Conservation (phyloP, 2,888 invertebrate species). For the Drepanosiphum platanoidis region DNA sequence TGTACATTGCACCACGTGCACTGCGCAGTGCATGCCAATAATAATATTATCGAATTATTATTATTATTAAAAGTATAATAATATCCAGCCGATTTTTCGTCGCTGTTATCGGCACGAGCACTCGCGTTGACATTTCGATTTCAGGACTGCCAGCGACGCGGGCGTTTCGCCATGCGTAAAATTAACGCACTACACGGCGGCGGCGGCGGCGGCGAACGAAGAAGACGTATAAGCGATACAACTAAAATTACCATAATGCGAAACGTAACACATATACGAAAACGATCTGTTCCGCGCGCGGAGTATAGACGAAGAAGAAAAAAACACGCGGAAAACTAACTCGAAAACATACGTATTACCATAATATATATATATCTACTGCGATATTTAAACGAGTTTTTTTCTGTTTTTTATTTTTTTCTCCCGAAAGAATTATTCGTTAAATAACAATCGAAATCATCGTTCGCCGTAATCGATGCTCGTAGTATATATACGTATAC, state of each 20-base stretch:
- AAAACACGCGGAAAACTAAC: neutral
- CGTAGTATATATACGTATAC: too few species aligned
- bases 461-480: neutral
- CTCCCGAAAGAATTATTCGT: too few species aligned
- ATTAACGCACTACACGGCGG: too few species aligned
- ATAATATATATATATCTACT: too few species aligned
- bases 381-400: too few species aligned
- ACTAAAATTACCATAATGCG: neutral
- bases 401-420: too few species aligned
- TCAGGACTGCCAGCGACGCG: neutral
- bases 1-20: neutral
- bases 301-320: neutral
- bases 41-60: neutral
- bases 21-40: neutral
- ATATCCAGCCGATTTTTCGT: neutral
- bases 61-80: too few species aligned
- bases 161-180: neutral
- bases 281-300: neutral
- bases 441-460: neutral
- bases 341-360: neutral
- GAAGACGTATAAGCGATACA: neutral
- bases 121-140: slow-evolving; percentile 1
- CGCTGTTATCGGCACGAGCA: neutral
- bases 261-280: neutral
- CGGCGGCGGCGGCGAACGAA: too few species aligned